Base-by-base conservation (phyloP, 2,113 vertebrate genomes). In the Fregata magnificens region DNA sequence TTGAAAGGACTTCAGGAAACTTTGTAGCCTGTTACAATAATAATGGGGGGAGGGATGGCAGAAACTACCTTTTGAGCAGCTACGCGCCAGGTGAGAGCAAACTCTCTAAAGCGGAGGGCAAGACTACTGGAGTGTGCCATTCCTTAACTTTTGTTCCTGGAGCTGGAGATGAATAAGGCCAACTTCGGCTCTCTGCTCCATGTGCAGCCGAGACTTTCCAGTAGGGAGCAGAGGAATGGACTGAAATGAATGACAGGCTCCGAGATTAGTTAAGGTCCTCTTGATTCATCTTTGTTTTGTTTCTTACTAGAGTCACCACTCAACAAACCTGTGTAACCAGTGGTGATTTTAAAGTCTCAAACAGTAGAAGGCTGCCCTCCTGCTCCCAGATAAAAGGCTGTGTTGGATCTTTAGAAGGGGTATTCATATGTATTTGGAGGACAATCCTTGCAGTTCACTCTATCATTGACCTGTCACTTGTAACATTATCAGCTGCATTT, bases 1-100 rank as follows among this genome's bases (percentile, higher is more conserved):
- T n/a, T 96, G 88, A 96, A 95, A 97, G 78, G 66, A 81, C 71
- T 88, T 96, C 26, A 36, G 86, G 45, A 92, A 92, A 93, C 96
- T 92, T 97, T 96, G 91, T 95, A 95, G 65, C 82, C 52, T 72
- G 61, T 69, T 84, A 65, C 78, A 67, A 24, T 29, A 66, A 94
- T 88, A 91, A 55, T 31, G 45, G 61, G 2, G 38, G 82, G 89
- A 91, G 87, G 90, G 36, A 90, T 17, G 4, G 73, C 69, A 82
- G 82, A 88, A 91, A 73, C 26, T 93, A 83, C 90, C 63, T 83
- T 97, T 89, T 82, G 69, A 96, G 93, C 70, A 62, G 88, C 85
- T 47, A 8, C 1, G 1, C 17, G 3, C 67, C 78, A 90, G 81
- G 91, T 88, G 79, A 93, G 74, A 91, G 86, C 80, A 69, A 92